phyloP scores from a whole-genome alignment of 2,888 invertebrate genomes.

The Carabus problematicus region DNA sequence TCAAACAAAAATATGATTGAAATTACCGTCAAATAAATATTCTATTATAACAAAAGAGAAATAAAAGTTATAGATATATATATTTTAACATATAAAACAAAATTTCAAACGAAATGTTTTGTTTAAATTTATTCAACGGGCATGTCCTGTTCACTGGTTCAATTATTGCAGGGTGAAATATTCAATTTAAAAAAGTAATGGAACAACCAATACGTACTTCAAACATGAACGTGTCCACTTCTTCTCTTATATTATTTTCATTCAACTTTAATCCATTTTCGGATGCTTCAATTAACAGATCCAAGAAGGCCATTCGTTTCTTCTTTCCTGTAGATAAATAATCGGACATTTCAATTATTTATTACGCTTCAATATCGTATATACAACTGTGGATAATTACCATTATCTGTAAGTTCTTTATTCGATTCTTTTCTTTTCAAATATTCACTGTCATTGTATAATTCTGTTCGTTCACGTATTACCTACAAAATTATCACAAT shows the following conservation, averaged over 20 bases:
- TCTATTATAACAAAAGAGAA: no score
- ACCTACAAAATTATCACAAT: slow-evolving; percentile 4
- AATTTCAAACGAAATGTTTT: no score
- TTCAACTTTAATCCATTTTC: slow-evolving; percentile 49
- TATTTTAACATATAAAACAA: no score
- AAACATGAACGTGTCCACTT: slow-evolving; percentile 59
- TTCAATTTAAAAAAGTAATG: no score
- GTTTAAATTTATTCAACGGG: slow-evolving; percentile 8
- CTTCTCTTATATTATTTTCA: slow-evolving; percentile 55
- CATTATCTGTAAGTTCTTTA: no score
- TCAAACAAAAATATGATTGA: no score
- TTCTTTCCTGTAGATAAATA: slow-evolving; percentile 45
- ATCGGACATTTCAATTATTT: no score
- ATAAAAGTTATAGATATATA: no score
- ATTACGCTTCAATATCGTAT: no score
- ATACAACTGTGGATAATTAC: no score
- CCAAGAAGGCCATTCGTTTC: slow-evolving; percentile 54
- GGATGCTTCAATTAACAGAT: slow-evolving; percentile 52
- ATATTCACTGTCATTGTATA: slow-evolving; percentile 17
- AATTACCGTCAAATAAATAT: no score
- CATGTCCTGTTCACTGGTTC: not conserved
- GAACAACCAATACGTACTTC: slow-evolving; percentile 49
- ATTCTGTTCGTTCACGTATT: slow-evolving; percentile 26
- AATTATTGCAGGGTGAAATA: no score
- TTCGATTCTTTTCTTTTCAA: not conserved